phyloP scores from a whole-genome alignment of 2,888 invertebrate genomes.

The Hypolimnas misippus region DNA sequence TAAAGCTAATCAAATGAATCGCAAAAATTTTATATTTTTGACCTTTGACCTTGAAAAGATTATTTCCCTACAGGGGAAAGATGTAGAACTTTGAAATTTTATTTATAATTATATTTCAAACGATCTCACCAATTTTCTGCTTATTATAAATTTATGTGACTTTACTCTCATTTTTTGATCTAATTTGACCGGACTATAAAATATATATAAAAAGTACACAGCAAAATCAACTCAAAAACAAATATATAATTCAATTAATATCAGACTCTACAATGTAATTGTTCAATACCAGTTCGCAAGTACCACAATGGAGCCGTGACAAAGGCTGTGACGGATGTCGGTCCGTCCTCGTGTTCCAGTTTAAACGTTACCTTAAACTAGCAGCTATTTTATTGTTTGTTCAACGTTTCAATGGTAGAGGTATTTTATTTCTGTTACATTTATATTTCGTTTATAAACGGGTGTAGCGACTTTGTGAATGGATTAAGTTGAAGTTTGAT shows the following conservation, averaged over 20 bases:
- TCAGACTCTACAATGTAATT: conserved; percentile 12
- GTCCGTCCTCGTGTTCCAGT: conserved; percentile 23
- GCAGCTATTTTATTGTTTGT: neutral
- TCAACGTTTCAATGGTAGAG: neutral
- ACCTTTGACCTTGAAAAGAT: too few species aligned
- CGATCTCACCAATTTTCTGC: too few species aligned
- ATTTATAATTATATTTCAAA: too few species aligned
- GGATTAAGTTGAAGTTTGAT: neutral
- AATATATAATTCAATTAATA: conserved; percentile 23
- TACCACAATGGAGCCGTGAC: conserved; percentile 20
- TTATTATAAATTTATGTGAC: too few species aligned
- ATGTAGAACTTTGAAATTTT: too few species aligned
- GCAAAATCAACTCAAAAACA: neutral
- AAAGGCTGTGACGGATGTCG: conserved; percentile 27
- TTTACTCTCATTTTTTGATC: too few species aligned
- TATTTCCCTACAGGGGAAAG: too few species aligned
- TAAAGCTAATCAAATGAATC: too few species aligned
- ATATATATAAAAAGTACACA: neutral
- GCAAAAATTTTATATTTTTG: too few species aligned
- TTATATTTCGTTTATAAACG: neutral
- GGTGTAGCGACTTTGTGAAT: neutral
- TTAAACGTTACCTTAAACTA: conserved; percentile 15
- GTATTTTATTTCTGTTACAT: neutral
- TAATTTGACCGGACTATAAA: too few species aligned
- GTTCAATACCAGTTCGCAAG: conserved; percentile 17